Percentiles rank a stretch among this genome's conserved stretches.
Evolutionary conservation across 2,797 vertebrate species (phyloP).

Genomic region (Pangasius macronema): DNA sequence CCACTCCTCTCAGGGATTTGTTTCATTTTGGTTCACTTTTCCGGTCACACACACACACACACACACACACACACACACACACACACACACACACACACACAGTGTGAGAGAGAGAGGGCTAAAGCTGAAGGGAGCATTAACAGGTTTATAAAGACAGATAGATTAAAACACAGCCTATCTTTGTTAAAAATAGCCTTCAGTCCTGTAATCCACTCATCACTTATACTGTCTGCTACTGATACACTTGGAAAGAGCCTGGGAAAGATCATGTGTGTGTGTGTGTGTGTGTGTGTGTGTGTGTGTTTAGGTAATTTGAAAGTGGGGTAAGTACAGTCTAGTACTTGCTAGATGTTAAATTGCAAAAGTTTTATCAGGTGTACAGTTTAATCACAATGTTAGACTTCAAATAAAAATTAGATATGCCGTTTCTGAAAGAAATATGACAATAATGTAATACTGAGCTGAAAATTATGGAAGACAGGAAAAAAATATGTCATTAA

Average conservation of each 20-base stretch:
- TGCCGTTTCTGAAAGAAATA: not conserved
- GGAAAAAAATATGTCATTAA: not conserved
- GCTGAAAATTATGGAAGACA: not conserved
- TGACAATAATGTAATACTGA: not conserved
- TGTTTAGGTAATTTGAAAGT: not conserved
- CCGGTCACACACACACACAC: not conserved
- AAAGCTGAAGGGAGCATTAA: slow-evolving; percentile 52
- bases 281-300: not conserved
- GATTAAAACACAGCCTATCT: slow-evolving; percentile 54
- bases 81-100: not conserved
- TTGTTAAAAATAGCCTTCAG: slow-evolving; percentile 29
- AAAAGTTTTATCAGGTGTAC: not conserved
- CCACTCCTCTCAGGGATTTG: not conserved
- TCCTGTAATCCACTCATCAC: slow-evolving; percentile 9
- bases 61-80: not conserved
- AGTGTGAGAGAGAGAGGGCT: not conserved
- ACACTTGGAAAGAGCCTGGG: slow-evolving; percentile 2
- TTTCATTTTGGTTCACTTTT: not conserved
- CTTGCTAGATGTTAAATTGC: not conserved
- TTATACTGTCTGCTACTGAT: slow-evolving; percentile 22
- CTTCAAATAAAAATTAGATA: not conserved
- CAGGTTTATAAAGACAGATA: slow-evolving; percentile 56
- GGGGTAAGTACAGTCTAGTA: not conserved
- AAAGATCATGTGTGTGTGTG: not conserved
- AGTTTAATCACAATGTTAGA: not conserved